These are phyloP conservation scores for Fissipunctia ypsillon DNA, from an alignment of 2,888 invertebrate species.

Conservation along the genomic window DNA sequence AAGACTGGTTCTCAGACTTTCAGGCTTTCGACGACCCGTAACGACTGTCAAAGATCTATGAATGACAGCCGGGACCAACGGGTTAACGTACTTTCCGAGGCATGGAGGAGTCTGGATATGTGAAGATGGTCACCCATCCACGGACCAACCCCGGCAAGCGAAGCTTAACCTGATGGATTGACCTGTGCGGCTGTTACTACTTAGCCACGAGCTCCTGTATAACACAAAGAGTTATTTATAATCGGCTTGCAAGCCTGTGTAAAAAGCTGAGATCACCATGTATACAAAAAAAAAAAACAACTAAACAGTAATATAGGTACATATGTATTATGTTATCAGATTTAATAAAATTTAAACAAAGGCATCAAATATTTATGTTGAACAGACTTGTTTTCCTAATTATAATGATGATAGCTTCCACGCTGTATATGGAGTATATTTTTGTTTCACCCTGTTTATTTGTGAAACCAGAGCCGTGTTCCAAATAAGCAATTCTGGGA, in stretches of 20 bases:
- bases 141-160: no score
- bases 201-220: no score
- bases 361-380: constrained; percentile 23
- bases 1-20: no score
- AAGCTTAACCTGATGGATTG: no score
- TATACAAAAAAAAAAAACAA: neutral
- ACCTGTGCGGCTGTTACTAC: no score
- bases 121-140: no score
- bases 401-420: constrained; percentile 28
- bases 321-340: neutral
- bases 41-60: no score
- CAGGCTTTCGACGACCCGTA: no score
- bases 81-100: no score
- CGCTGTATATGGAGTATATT: constrained; percentile 28
- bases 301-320: neutral
- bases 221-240: neutral
- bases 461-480: constrained; percentile 24
- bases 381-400: constrained; percentile 25
- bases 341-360: constrained; percentile 17
- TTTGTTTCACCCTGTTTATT: constrained; percentile 40
- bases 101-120: no score
- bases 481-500: constrained; percentile 30
- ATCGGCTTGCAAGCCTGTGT: neutral
- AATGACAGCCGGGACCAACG: no score
- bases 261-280: neutral